Conservation (phyloP, 1,140 invertebrate species). For the Heliconius nattereri region DNA sequence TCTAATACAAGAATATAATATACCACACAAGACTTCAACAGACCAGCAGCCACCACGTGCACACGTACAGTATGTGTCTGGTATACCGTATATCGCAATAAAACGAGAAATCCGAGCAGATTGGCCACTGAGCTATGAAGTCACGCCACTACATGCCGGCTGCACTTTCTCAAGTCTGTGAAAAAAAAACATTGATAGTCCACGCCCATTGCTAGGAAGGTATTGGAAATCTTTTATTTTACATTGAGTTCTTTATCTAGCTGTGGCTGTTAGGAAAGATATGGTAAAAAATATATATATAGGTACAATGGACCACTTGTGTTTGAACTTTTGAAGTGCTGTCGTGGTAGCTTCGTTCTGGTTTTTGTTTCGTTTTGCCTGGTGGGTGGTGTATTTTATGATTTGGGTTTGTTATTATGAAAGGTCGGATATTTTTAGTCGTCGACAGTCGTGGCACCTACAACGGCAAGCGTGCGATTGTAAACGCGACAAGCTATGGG, state of each 20-base stretch:
- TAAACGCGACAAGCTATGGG: too few species aligned
- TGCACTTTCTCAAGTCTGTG: slow-evolving; percentile 62
- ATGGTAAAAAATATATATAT: neutral
- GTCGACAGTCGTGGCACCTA: too few species aligned
- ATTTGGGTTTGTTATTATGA: neutral
- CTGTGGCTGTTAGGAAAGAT: neutral
- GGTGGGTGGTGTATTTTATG: neutral
- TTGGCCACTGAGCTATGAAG: slow-evolving; percentile 73
- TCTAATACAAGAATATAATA: too few species aligned
- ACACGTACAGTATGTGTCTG: too few species aligned
- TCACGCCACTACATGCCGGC: slow-evolving; percentile 63
- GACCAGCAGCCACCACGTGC: too few species aligned
- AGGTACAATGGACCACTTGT: neutral
- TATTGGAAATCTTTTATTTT: slow-evolving; percentile 20
- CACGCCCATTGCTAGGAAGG: slow-evolving; percentile 20
- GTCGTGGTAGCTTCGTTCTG: neutral
- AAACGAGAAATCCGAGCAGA: slow-evolving; percentile 61
- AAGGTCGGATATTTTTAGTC: too few species aligned
- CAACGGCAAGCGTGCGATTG: too few species aligned
- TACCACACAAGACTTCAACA: too few species aligned
- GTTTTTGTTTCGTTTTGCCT: neutral
- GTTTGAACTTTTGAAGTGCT: too few species aligned
- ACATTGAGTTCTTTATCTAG: neutral
- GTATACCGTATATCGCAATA: slow-evolving; percentile 34
- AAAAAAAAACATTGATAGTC: slow-evolving; percentile 26